phyloP scores from a whole-genome alignment of 2,113 vertebrate genomes.

The Acinonyx jubatus region DNA sequence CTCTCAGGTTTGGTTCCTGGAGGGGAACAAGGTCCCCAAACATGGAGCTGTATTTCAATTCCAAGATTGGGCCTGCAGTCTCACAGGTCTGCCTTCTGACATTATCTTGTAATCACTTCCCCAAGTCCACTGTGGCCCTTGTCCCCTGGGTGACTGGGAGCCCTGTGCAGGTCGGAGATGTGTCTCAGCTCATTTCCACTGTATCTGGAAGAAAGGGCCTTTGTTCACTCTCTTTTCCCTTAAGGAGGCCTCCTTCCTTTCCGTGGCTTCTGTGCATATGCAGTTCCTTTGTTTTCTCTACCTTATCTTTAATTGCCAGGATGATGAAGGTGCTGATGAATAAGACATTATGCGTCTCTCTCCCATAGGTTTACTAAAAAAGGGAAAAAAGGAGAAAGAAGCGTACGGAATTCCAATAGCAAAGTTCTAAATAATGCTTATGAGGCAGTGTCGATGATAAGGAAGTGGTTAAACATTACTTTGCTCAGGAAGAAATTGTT shows the following conservation, averaged over 20 bases:
- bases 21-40: background rate
- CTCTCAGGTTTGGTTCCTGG: background rate
- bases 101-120: background rate
- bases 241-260: background rate
- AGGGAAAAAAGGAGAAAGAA: conserved; percentile 75
- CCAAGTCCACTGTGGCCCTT: no score
- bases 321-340: conserved; percentile 77
- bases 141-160: background rate
- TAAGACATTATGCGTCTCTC: conserved; percentile 77
- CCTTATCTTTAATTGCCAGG: conserved; percentile 76
- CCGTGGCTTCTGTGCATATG: background rate
- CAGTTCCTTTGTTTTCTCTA: conserved; percentile 49
- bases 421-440: conserved; percentile 84
- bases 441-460: conserved; percentile 80
- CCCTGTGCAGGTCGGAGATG: background rate
- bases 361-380: conserved; percentile 73
- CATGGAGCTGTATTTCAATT: background rate
- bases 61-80: background rate
- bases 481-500: conserved; percentile 79
- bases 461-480: conserved; percentile 86
- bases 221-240: background rate
- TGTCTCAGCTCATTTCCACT: background rate
- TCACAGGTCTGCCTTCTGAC: background rate
- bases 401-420: conserved; percentile 79
- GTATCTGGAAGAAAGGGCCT: background rate